phyloP scores from a whole-genome alignment of 2,888 invertebrate genomes.

The Trissoscelio sp. region DNA sequence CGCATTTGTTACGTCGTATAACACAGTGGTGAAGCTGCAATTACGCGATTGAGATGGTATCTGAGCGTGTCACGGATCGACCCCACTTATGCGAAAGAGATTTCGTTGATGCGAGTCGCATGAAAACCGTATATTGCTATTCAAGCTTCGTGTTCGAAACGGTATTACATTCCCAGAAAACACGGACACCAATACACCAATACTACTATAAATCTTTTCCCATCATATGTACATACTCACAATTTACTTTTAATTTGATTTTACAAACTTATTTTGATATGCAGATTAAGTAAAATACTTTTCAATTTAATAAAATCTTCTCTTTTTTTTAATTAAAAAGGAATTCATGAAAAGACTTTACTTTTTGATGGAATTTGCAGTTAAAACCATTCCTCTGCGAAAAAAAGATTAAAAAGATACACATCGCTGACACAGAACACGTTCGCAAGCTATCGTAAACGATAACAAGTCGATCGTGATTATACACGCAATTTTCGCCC shows the following conservation, averaged over 20 bases:
- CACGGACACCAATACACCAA: too few species aligned
- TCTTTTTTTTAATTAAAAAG: too few species aligned
- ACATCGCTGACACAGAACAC: constrained; percentile 60
- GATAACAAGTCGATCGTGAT: constrained; percentile 70
- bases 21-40: constrained; percentile 50
- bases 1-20: constrained; percentile 34
- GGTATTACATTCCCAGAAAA: background rate
- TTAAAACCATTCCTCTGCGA: background rate
- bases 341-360: too few species aligned
- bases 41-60: constrained; percentile 59
- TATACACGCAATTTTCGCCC: constrained; percentile 66
- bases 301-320: too few species aligned
- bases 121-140: constrained; percentile 6
- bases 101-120: constrained; percentile 45
- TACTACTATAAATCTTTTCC: background rate
- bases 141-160: constrained; percentile 15
- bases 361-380: background rate
- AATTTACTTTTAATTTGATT: too few species aligned
- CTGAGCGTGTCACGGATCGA: constrained; percentile 56
- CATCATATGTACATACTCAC: background rate
- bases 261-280: too few species aligned
- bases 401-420: constrained; percentile 24
- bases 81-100: constrained; percentile 44
- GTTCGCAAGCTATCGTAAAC: constrained; percentile 57
- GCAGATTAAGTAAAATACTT: too few species aligned